Percentiles rank a stretch among this genome's conserved stretches.
phyloP scores from a whole-genome alignment of 2,797 vertebrate species.

The Rhynchonycteris naso region DNA sequence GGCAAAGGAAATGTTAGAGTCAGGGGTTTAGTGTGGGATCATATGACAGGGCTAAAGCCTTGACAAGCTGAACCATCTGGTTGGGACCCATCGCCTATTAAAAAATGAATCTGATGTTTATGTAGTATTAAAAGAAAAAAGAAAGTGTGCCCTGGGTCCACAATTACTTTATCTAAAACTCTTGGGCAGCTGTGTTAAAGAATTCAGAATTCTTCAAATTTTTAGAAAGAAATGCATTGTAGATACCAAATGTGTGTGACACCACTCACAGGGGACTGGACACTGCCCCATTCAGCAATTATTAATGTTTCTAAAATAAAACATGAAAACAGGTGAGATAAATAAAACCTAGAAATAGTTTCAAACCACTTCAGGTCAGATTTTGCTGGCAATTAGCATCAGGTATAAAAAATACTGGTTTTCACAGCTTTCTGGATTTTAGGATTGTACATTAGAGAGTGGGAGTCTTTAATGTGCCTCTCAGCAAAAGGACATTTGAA shows the following conservation, averaged over 20 bases:
- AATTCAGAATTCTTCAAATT: not conserved
- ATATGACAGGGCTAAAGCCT: not conserved
- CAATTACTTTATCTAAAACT: not conserved
- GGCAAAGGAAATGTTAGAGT: not conserved
- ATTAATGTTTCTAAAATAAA: not conserved
- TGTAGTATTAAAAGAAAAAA: not conserved
- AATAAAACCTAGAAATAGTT: not conserved
- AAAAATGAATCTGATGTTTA: not conserved
- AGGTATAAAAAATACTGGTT: not conserved
- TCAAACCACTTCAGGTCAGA: not conserved
- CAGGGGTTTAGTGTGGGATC: not conserved
- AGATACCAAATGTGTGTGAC: accelerated
- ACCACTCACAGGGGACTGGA: accelerated
- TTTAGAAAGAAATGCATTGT: not conserved
- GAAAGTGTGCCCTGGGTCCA: not conserved
- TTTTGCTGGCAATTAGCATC: not conserved
- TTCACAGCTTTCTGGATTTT: not conserved
- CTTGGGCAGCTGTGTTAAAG: not conserved
- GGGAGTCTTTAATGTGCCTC: not conserved
- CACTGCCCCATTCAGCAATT: not conserved
- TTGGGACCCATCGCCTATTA: not conserved
- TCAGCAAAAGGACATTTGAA: not conserved
- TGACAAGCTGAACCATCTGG: not conserved
- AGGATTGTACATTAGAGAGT: not conserved
- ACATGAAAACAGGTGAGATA: not conserved